Conservation (phyloP, 2,888 invertebrate genomes). For the Aradus depressus region DNA sequence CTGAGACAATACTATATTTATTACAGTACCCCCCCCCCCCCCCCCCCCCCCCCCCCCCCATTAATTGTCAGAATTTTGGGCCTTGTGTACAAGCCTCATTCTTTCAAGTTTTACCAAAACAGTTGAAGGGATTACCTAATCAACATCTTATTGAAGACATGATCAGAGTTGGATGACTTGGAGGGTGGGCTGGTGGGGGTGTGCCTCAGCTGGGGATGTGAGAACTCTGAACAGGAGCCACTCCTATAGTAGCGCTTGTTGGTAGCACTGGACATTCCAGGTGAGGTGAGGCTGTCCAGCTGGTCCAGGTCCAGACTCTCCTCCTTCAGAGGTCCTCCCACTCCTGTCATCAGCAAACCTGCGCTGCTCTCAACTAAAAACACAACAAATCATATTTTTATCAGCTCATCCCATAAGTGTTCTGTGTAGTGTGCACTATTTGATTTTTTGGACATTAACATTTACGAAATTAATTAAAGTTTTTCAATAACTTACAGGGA, state of each 20-base stretch:
- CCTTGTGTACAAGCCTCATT: no score
- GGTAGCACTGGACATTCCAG: constrained; percentile 1
- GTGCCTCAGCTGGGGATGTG: constrained; percentile 23
- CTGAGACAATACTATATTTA: no score
- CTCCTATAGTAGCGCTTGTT: constrained; percentile 27
- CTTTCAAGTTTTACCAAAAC: no score
- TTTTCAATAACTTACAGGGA: constrained; percentile 32
- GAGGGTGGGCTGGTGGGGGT: constrained; percentile 30
- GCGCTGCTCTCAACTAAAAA: constrained; percentile 39
- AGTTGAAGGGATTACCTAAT: no score
- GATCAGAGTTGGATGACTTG: constrained; percentile 29
- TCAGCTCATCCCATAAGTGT: no score
- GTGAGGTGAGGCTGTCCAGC: constrained; percentile 17
- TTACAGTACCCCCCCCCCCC: no score
- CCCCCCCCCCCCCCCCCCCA: no score
- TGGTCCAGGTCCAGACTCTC: constrained; percentile 24
- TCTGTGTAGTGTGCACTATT: no score
- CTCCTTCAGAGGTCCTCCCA: constrained; percentile 24
- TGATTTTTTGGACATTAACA: no score
- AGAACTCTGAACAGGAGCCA: constrained; percentile 31
- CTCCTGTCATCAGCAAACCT: constrained; percentile 45
- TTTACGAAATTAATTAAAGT: no score
- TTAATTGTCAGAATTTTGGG: no score
- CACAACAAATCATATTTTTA: no score
- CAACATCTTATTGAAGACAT: constrained; percentile 31